Percentiles rank a stretch among this genome's conserved stretches.
These are phyloP conservation scores for Campylorhamphus procurvoides DNA, from an alignment of 2,113 vertebrate genomes.

Conservation along the genomic window DNA sequence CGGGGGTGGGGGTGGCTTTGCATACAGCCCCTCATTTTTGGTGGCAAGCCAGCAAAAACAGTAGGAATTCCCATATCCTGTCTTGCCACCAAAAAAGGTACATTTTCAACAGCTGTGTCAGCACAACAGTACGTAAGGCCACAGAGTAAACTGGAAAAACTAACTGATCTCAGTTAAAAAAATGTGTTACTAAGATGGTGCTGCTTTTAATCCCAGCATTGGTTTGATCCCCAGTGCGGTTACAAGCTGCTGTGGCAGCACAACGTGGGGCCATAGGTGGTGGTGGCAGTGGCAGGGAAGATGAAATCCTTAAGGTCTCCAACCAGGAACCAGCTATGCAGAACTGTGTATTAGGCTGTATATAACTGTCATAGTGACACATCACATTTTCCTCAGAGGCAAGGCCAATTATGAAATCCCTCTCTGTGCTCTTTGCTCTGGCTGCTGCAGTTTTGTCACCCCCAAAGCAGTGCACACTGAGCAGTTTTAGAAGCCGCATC, in stretches of 20 bases:
- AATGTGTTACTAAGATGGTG: background rate
- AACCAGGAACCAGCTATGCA: background rate
- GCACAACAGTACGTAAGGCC: background rate
- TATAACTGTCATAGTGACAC: background rate
- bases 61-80: constrained; percentile 28
- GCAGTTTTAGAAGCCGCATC: background rate
- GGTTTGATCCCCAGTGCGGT: background rate
- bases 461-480: background rate
- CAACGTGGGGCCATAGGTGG: background rate
- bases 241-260: constrained; percentile 17
- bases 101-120: constrained; percentile 24
- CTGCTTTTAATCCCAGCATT: background rate
- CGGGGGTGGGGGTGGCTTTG: background rate
- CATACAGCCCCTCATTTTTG: background rate
- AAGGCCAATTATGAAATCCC: background rate
- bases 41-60: constrained; percentile 29
- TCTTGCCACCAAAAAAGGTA: background rate
- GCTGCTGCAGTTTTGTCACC: background rate
- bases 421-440: background rate
- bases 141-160: background rate
- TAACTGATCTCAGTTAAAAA: background rate
- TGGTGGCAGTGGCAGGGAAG: background rate
- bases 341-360: background rate
- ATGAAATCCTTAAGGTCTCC: background rate
- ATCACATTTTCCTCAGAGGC: background rate